A percentile compares a stretch with the other conserved stretches of the same genome.
Evolutionary conservation across 2,113 vertebrate species (phyloP).

Genomic region (Heliornis fulica): DNA sequence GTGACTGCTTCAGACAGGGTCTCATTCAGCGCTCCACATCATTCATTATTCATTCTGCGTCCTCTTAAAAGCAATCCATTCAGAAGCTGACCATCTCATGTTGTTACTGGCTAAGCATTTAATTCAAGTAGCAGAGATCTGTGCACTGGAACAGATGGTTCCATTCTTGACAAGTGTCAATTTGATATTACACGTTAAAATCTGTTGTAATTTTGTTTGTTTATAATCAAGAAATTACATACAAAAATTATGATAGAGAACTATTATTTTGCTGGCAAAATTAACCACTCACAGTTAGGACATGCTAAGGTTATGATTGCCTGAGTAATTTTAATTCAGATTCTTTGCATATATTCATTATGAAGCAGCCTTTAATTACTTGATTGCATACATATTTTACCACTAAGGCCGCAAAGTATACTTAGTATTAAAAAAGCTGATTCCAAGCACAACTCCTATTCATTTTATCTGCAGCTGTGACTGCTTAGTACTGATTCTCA

Average conservation of each 20-base stretch:
- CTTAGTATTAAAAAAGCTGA: slow-evolving; percentile 17
- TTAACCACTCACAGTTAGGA: neutral
- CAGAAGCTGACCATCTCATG: neutral
- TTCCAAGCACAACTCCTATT: slow-evolving; percentile 3
- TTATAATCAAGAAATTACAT: neutral
- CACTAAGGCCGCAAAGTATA: slow-evolving; percentile 11
- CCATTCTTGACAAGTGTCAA: neutral
- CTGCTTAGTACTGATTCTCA: neutral
- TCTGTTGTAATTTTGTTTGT: neutral
- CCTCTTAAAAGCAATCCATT: neutral
- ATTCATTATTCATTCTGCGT: neutral
- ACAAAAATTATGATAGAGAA: neutral
- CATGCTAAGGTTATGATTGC: neutral
- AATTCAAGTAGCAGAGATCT: neutral
- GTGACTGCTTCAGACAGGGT: neutral
- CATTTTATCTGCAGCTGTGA: slow-evolving; percentile 38
- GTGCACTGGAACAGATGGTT: neutral
- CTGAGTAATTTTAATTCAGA: slow-evolving; percentile 18
- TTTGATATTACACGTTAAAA: neutral
- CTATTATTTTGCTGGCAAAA: slow-evolving; percentile 5
- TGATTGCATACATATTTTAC: slow-evolving; percentile 56
- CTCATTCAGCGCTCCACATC: neutral
- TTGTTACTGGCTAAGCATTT: neutral
- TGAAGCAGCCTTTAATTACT: slow-evolving; percentile 48
- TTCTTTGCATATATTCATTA: slow-evolving; percentile 6